A percentile compares a stretch with the other conserved stretches of the same genome.
Evolutionary conservation across 2,113 vertebrate species (phyloP).

Genomic region (Oreochromis spilurus): DNA sequence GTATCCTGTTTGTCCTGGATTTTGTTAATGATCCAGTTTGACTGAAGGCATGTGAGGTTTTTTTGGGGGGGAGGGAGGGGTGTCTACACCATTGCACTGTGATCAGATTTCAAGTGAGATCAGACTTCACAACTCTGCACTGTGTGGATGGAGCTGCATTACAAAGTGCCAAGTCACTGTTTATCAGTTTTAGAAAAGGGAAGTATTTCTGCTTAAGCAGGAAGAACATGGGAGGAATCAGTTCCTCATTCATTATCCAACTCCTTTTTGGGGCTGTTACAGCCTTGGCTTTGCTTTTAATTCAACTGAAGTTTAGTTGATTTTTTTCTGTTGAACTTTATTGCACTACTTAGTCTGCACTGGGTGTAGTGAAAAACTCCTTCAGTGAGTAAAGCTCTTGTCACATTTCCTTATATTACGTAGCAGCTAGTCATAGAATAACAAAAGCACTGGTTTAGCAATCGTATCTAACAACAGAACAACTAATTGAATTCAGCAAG

Average conservation of each 20-base stretch:
- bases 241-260: constrained; percentile 15
- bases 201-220: not conserved
- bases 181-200: not conserved
- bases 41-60: not conserved
- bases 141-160: not conserved
- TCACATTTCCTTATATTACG: not conserved
- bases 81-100: not conserved
- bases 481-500: not conserved
- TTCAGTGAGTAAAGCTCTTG: not conserved
- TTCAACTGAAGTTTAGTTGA: not conserved
- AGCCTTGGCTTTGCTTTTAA: not conserved
- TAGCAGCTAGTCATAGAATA: not conserved
- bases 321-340: not conserved
- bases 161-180: not conserved
- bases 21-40: not conserved
- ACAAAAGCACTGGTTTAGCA: constrained; percentile 4
- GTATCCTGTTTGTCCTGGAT: not conserved
- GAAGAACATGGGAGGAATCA: not conserved
- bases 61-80: not conserved
- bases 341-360: constrained; percentile 17
- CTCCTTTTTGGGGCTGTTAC: not conserved
- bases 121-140: not conserved
- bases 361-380: not conserved
- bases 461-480: not conserved
- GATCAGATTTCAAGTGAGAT: not conserved